Evolutionary conservation across 2,113 vertebrate genomes (phyloP), one percentile per base, ranked within the genome.

Genomic region (Noturus placidus): DNA sequence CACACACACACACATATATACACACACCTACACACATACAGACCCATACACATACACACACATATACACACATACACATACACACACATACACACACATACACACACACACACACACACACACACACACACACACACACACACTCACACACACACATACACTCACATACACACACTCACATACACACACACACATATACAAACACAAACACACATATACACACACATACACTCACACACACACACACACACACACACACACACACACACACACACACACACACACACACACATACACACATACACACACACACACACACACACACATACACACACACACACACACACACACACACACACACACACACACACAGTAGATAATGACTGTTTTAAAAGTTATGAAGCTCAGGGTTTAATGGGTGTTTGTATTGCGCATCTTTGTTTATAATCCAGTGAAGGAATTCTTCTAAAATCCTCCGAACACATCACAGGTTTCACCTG

Each of bases 101-200:
- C 35, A 83, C 67, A 57, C 56, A 11, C 27, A 30, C 22, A 33
- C 50, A 14, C 14, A 52, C 3, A 63, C 22, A 7, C 42, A 46
- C 38, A 85, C 82, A 82, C 52, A 56, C 22, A 59, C 84, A 59
- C 35, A 83, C 35, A 85, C 61, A 69, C 88, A 83, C 57, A 65
- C 74, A 52, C 74, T 20, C 46, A 57, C 22, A 46, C 57, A 38
- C 46, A 35, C 30, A 84, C 56, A 50, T 27, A 83, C 67, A 57
- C 56, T 6, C 27, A 30, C 22, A 33, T n/a, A 14, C 14, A 52
- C 3, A 63, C 22, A 7, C 42, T 7, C 38, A n/a, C n/a, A n/a
- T n/a, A n/a, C n/a, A n/a, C n/a, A n/a, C n/a, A n/a, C n/a, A n/a
- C n/a, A n/a, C n/a, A n/a, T n/a, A n/a, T n/a, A n/a, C n/a, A n/a